phyloP scores from a whole-genome alignment of 2,113 vertebrate species.

The Trogon melanurus region DNA sequence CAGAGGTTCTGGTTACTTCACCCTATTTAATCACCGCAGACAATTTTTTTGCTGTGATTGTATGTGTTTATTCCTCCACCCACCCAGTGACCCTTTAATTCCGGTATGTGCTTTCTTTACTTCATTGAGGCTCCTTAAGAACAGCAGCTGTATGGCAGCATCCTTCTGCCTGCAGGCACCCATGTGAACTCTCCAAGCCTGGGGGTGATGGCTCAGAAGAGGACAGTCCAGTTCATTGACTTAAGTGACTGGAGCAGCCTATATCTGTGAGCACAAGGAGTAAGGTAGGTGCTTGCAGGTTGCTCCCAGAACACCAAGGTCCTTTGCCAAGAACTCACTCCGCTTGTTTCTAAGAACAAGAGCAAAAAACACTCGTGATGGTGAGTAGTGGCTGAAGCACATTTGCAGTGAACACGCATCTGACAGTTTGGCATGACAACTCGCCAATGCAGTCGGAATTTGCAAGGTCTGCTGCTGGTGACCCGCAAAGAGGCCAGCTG shows the following conservation, averaged over 20 bases:
- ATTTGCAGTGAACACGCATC: fast-evolving
- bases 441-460: fast-evolving
- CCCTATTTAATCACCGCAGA: background rate
- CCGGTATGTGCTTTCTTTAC: background rate
- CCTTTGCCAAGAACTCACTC: background rate
- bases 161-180: background rate
- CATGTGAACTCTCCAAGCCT: background rate
- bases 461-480: background rate
- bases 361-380: fast-evolving
- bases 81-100: background rate
- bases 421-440: fast-evolving
- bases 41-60: background rate
- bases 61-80: background rate
- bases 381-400: fast-evolving
- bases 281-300: background rate
- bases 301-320: background rate
- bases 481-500: background rate
- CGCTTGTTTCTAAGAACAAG: background rate
- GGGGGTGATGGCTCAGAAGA: background rate
- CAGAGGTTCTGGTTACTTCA: background rate
- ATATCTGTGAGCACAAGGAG: background rate
- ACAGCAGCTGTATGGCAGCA: background rate
- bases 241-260: background rate
- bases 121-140: background rate
- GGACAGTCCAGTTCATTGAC: background rate